A percentile compares a stretch with the other conserved stretches of the same genome.
phyloP scores from a whole-genome alignment of 2,113 vertebrate species.

The Lampris megalopsis region DNA sequence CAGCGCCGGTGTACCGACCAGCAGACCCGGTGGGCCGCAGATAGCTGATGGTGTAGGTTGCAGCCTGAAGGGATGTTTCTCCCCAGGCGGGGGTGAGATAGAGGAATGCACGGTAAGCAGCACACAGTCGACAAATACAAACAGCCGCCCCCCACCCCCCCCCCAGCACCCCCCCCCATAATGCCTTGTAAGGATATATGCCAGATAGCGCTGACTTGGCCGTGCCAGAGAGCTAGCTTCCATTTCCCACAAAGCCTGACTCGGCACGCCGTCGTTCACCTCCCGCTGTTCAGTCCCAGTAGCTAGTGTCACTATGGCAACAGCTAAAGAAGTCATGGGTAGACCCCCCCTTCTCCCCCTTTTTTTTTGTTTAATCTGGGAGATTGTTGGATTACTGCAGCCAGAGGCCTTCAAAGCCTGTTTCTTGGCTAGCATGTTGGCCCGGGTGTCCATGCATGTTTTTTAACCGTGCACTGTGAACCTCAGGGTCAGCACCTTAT shows the following conservation, averaged over 20 bases:
- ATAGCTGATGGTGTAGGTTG: background rate
- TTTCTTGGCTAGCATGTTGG: conserved; percentile 2
- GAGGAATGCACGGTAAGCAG: background rate
- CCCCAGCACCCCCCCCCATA: background rate
- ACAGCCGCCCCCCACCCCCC: no score
- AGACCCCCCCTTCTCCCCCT: conserved; percentile 11
- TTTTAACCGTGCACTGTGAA: conserved; percentile 4
- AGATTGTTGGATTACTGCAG: conserved; percentile 63
- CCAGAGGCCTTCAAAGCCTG: conserved; percentile 44
- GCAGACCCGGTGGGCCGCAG: background rate
- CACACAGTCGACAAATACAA: background rate
- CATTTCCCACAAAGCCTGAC: conserved; percentile 42
- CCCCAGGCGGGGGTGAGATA: background rate
- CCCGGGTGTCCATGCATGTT: conserved; percentile 8
- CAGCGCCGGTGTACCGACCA: background rate
- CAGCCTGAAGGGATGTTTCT: background rate
- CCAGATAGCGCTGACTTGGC: conserved; percentile 6
- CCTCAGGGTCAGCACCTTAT: background rate
- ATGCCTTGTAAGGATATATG: conserved; percentile 11
- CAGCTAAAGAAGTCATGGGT: conserved; percentile 31
- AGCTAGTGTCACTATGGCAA: conserved; percentile 69
- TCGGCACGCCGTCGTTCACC: conserved; percentile 18
- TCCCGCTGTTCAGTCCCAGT: conserved; percentile 38
- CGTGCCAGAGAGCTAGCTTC: background rate
- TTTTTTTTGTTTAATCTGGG: conserved; percentile 50